phyloP scores from a whole-genome alignment of 2,797 vertebrate species.

The Schizopygopsis malacanthus region DNA sequence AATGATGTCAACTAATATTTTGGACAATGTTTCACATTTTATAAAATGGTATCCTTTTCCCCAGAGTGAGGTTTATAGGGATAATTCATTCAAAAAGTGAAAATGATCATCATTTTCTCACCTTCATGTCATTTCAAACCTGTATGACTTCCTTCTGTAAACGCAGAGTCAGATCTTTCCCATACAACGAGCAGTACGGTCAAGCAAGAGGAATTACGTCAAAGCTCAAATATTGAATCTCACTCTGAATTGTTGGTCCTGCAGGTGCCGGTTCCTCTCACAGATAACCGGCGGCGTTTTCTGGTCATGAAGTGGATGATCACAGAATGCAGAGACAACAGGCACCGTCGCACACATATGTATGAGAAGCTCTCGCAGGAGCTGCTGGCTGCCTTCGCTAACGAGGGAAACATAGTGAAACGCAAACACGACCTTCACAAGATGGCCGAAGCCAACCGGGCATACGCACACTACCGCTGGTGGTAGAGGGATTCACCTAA shows the following conservation, averaged over 20 bases:
- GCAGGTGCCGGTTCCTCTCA: slow-evolving; percentile 89
- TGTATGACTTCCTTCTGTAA: background rate
- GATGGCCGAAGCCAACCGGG: slow-evolving; percentile 95
- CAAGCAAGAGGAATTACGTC: background rate
- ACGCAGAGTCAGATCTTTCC: background rate
- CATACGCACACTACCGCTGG: slow-evolving; percentile 96
- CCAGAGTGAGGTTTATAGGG: background rate
- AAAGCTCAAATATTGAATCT: background rate
- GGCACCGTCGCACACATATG: slow-evolving; percentile 83
- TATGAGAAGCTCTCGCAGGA: slow-evolving; percentile 92
- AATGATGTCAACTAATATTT: background rate
- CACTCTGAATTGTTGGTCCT: background rate
- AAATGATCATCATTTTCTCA: background rate
- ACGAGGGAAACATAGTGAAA: slow-evolving; percentile 89
- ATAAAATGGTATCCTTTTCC: background rate
- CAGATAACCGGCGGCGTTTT: slow-evolving; percentile 84
- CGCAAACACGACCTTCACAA: slow-evolving; percentile 90
- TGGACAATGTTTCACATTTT: background rate
- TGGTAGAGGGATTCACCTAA: slow-evolving; percentile 77
- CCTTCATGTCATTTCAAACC: background rate
- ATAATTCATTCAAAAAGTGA: background rate
- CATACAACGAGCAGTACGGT: background rate
- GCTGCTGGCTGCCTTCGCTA: slow-evolving; percentile 84
- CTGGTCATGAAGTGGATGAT: slow-evolving; percentile 97
- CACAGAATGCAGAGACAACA: slow-evolving; percentile 89